A percentile compares a stretch with the other conserved stretches of the same genome.
Evolutionary conservation across 2,797 vertebrate species (phyloP).

Genomic region (Myripristis murdjan): DNA sequence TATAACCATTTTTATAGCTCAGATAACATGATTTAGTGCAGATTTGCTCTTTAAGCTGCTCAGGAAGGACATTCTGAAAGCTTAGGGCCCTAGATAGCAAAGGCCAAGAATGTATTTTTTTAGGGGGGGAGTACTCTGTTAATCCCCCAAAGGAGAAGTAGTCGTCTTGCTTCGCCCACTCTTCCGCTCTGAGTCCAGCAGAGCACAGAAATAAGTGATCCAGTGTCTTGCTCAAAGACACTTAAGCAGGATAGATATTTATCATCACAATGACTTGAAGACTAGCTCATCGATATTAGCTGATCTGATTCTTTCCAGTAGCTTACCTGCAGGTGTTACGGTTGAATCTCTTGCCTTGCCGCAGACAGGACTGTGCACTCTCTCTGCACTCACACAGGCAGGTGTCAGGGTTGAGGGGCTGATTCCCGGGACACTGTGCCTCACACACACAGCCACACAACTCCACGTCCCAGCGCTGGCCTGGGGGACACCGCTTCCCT

Average conservation of each 20-base stretch:
- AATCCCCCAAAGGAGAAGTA: constrained; percentile 10
- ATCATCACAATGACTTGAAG: too few relatives aligned
- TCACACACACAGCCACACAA: constrained; percentile 83
- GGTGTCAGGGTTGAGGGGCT: constrained; percentile 83
- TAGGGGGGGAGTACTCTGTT: background rate
- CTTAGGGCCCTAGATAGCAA: background rate
- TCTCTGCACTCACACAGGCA: constrained; percentile 86
- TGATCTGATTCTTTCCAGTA: background rate
- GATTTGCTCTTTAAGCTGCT: background rate
- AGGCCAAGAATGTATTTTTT: background rate
- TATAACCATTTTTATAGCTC: too few relatives aligned
- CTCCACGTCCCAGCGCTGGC: constrained; percentile 83
- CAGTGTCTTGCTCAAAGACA: background rate
- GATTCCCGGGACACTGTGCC: constrained; percentile 75
- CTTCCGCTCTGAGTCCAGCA: too few relatives aligned
- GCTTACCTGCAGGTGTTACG: constrained; percentile 82
- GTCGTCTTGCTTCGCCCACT: background rate
- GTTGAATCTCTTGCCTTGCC: constrained; percentile 84
- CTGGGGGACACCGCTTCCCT: constrained; percentile 72
- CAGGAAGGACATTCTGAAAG: background rate
- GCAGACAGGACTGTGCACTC: constrained; percentile 79
- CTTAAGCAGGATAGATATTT: background rate
- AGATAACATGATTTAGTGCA: too few relatives aligned
- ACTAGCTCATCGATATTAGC: too few relatives aligned
- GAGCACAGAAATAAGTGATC: too few relatives aligned